Percentiles rank a stretch among this genome's conserved stretches.
Evolutionary conservation across 1,140 invertebrate genomes (phyloP).

Genomic region (Drosophila ironensis): DNA sequence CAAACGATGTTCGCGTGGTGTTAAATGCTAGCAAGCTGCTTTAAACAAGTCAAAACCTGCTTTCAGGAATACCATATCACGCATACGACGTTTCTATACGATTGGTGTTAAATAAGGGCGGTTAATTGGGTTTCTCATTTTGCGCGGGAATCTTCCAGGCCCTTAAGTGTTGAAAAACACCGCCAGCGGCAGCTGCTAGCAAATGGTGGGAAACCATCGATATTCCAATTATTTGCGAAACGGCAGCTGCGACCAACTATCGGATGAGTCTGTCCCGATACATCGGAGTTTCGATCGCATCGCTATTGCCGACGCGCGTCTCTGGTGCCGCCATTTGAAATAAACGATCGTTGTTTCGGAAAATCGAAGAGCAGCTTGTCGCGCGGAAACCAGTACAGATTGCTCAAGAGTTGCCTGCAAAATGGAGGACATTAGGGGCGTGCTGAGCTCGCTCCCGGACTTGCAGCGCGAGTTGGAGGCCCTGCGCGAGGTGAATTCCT

Average conservation of each 20-base stretch:
- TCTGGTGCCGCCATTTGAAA: conserved; percentile 68
- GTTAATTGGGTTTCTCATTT: background rate
- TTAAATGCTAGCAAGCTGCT: background rate
- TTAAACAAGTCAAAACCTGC: too few relatives aligned
- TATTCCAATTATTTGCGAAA: too few relatives aligned
- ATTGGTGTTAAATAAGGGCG: too few relatives aligned
- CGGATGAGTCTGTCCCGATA: too few relatives aligned
- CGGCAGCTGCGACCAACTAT: too few relatives aligned
- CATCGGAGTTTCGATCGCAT: too few relatives aligned
- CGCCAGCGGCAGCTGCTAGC: conserved; percentile 5
- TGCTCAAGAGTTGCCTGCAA: conserved; percentile 2
- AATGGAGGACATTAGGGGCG: conserved; percentile 64
- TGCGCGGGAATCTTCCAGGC: conserved; percentile 46
- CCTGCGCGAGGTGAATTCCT: conserved; percentile 43
- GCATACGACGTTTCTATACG: too few relatives aligned
- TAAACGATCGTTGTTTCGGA: conserved; percentile 17
- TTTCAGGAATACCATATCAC: too few relatives aligned
- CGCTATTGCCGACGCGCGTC: conserved; percentile 48
- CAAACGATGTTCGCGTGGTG: background rate
- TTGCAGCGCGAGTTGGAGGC: conserved; percentile 30
- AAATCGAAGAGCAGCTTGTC: conserved; percentile 10
- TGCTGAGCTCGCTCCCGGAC: conserved; percentile 31
- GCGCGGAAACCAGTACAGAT: conserved; percentile 12
- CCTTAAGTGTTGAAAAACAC: too few relatives aligned
- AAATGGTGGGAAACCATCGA: too few relatives aligned